Evolutionary conservation across 2,888 invertebrate species (phyloP).

Genomic region (Noctua janthina): DNA sequence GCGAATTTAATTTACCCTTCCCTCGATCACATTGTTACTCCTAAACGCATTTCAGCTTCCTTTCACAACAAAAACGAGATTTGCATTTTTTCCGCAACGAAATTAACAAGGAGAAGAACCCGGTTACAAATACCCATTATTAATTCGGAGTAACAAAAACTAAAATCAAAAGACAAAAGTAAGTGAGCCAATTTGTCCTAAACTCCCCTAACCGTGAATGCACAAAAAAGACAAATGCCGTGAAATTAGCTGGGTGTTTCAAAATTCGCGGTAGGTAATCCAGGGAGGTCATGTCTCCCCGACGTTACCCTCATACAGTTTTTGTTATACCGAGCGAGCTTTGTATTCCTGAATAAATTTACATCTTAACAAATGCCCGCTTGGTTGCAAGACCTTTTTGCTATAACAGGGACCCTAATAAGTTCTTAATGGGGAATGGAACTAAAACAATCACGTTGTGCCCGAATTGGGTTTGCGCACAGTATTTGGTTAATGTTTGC

Average conservation of each 20-base stretch:
- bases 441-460: conserved; percentile 75
- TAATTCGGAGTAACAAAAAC: conserved; percentile 59
- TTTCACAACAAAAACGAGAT: conserved; percentile 47
- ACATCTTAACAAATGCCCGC: conserved; percentile 85
- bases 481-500: conserved; percentile 60
- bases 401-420: conserved; percentile 77
- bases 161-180: conserved; percentile 64
- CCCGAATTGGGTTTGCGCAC: conserved; percentile 64
- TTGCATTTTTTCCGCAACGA: conserved; percentile 50
- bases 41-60: conserved; percentile 47
- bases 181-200: conserved; percentile 64
- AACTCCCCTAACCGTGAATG: conserved; percentile 68
- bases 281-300: conserved; percentile 77
- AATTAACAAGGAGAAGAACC: conserved; percentile 35
- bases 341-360: conserved; percentile 87
- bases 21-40: conserved; percentile 31
- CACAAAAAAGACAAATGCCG: conserved; percentile 77
- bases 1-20: conserved; percentile 45
- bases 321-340: conserved; percentile 79
- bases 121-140: conserved; percentile 49
- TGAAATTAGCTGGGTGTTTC: conserved; percentile 76
- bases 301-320: conserved; percentile 82
- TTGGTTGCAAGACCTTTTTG: conserved; percentile 82
- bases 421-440: conserved; percentile 81
- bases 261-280: conserved; percentile 79